Base-by-base conservation (phyloP, 2,113 vertebrate genomes). In the Setophaga coronata region DNA sequence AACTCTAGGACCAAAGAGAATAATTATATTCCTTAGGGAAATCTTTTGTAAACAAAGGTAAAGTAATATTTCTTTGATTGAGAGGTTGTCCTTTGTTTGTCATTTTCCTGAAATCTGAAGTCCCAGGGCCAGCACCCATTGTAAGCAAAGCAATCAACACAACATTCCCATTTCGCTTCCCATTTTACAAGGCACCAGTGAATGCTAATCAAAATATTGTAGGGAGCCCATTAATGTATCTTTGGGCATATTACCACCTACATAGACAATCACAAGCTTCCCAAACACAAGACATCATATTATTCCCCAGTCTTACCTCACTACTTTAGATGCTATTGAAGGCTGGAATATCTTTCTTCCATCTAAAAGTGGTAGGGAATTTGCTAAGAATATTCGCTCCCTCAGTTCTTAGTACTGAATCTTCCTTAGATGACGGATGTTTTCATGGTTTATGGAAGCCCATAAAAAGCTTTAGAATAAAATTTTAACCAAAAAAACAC, bases 161-260 rank as follows among this genome's bases (percentile, higher is more conserved):
- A 66, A 45, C 21, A n/a, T 60, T 25, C 10, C 10, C 17, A 18
- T 6, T 58, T 88, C n/a, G 8, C 3, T 3, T 57, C n/a, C 34
- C 51, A 58, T 50, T 60, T n/a, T 69, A 34, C 25, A 40, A 65
- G 15, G 26, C 4, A 45, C 58, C 18, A 77, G 8, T 29, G 31
- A 72, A 83, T 34, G 23, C 4, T 57, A 20, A 89, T 8, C 4
- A 64, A 74, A 79, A 79, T 47, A 31, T 16, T 62, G 8, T 20
- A n/a, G 20, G 31, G 12, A 77, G 25, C 10, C 7, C 14, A 7
- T 7, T 47, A 28, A 11, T 2, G 0, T 38, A 34, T 43, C n/a
- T 69, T 67, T 48, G 17, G 24, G 43, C 34, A 48, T 11, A 21
- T 57, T 82, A 40, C 25, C 15, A 54, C 10, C 18, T 47, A 24